phyloP scores from a whole-genome alignment of 2,113 vertebrate genomes.

The Epinephelus lanceolatus region DNA sequence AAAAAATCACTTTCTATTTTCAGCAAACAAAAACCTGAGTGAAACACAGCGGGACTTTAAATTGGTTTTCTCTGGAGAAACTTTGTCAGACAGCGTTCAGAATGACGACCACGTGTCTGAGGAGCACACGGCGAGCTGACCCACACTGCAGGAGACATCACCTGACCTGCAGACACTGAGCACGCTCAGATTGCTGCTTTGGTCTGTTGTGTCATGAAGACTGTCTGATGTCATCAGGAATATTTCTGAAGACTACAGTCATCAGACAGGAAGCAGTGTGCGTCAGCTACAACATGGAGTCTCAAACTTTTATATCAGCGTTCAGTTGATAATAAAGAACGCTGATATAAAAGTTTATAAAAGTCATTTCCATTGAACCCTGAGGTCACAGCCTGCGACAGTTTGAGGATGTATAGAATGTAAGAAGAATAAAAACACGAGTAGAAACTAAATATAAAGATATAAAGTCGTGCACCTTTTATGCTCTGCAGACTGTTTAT shows the following conservation, averaged over 20 bases:
- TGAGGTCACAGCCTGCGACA: too few relatives aligned
- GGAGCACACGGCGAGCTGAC: background rate
- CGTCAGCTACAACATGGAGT: too few relatives aligned
- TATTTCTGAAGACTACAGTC: background rate
- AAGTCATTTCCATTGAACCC: too few relatives aligned
- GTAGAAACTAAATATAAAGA: too few relatives aligned
- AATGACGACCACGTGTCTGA: background rate
- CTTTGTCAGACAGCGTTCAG: background rate
- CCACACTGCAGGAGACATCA: background rate
- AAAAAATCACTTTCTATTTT: conserved; percentile 13
- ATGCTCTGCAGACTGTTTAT: too few relatives aligned
- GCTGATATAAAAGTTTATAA: too few relatives aligned
- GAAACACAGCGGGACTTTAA: background rate
- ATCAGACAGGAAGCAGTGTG: background rate
- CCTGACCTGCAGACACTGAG: background rate
- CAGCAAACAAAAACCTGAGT: conserved; percentile 22
- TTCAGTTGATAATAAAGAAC: too few relatives aligned
- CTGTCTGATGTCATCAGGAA: background rate
- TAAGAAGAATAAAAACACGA: too few relatives aligned
- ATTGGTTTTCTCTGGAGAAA: conserved; percentile 8
- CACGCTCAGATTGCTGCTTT: background rate
- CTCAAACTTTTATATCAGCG: too few relatives aligned
- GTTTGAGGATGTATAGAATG: too few relatives aligned
- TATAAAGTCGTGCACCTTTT: too few relatives aligned
- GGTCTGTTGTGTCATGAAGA: background rate